Percentiles rank a stretch among this genome's conserved stretches.
These are phyloP conservation scores for Clarias fuscus DNA, from an alignment of 2,797 vertebrate genomes.

Conservation along the genomic window DNA sequence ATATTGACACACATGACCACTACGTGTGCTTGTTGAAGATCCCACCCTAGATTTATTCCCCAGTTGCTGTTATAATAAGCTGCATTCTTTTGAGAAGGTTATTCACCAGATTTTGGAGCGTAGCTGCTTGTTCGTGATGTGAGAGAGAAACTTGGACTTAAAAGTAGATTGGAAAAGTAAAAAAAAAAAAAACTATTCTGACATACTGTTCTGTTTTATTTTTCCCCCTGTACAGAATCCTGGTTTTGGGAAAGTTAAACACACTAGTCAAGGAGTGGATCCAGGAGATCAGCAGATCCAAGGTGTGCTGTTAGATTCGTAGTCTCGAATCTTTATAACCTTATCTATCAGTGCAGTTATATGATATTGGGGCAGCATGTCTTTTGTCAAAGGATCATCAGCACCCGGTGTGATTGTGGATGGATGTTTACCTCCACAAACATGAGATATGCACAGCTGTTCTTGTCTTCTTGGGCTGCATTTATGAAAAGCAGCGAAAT, in stretches of 20 bases:
- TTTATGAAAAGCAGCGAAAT: background rate
- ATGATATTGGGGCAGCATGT: too few species aligned
- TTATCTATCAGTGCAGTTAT: background rate
- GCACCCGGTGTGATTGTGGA: background rate
- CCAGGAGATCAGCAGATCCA: slow-evolving; percentile 83
- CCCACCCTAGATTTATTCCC: background rate
- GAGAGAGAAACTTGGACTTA: too few species aligned
- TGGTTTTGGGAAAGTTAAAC: slow-evolving; percentile 87
- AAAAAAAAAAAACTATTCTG: too few species aligned
- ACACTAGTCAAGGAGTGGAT: slow-evolving; percentile 89
- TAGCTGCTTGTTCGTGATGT: background rate
- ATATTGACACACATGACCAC: background rate
- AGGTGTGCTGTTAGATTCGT: slow-evolving; percentile 71
- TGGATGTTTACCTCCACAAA: background rate
- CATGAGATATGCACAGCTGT: background rate
- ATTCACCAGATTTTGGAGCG: background rate
- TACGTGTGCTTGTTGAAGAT: background rate
- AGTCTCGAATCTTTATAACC: too few species aligned
- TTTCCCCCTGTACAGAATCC: slow-evolving; percentile 72
- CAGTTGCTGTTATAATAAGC: background rate
- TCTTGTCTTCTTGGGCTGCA: background rate
- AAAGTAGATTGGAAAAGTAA: background rate
- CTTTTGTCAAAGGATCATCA: background rate
- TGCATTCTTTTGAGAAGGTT: background rate
- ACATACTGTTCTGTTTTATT: background rate